Evolutionary conservation across 2,113 vertebrate genomes (phyloP).

Genomic region (Thinocorus orbignyianus): DNA sequence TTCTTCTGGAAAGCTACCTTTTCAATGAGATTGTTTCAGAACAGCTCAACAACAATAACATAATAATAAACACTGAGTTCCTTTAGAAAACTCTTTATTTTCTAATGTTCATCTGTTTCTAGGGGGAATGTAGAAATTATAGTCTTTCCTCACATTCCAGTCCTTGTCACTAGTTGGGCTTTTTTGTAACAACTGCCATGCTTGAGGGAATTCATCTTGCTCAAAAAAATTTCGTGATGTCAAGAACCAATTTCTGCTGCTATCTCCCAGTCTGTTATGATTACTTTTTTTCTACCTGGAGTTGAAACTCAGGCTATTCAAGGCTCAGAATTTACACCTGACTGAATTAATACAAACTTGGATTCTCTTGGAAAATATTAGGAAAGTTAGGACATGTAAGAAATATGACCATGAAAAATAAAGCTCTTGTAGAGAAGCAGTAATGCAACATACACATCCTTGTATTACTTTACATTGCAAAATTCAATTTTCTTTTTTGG

Average conservation of each 20-base stretch:
- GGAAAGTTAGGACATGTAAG: neutral
- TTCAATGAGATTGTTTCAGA: neutral
- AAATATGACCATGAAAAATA: neutral
- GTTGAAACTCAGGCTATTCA: neutral
- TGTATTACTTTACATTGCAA: neutral
- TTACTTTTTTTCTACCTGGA: neutral
- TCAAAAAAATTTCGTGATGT: neutral
- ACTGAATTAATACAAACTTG: neutral
- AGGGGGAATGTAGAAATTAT: neutral
- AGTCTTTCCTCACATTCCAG: neutral
- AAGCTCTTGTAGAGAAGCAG: neutral
- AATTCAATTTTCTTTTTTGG: neutral
- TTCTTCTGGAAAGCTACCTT: neutral
- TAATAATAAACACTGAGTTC: neutral
- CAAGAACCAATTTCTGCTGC: neutral
- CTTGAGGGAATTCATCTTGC: neutral
- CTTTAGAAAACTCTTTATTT: neutral
- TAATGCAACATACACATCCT: neutral
- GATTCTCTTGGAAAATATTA: neutral
- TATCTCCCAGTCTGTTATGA: neutral
- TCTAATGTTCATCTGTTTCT: neutral
- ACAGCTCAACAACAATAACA: neutral
- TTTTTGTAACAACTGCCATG: neutral
- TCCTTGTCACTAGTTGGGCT: neutral
- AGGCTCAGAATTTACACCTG: neutral